Evolutionary conservation across 2,113 vertebrate species (phyloP).

Genomic region (Microcebus ravelobensis): DNA sequence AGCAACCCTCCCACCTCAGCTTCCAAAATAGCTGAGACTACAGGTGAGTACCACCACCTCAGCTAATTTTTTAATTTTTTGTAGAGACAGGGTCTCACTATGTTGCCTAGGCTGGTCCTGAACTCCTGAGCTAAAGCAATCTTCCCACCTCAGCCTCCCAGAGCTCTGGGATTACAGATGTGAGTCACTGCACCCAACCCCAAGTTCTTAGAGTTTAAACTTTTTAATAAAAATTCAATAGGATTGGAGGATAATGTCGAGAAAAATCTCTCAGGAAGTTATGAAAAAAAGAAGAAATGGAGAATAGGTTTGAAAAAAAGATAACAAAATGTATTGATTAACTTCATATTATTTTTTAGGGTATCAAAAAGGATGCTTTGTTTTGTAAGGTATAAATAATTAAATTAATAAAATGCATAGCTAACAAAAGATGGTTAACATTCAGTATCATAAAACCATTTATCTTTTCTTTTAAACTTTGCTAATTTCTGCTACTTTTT

Average conservation of each 20-base stretch:
- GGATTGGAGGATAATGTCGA: neutral
- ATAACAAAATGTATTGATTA: neutral
- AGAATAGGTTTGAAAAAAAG: neutral
- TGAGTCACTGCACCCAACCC: too few relatives aligned
- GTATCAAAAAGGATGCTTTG: too few relatives aligned
- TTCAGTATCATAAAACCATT: constrained; percentile 58
- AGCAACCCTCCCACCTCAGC: too few relatives aligned
- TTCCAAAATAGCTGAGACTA: too few relatives aligned
- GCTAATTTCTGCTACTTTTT: constrained; percentile 70
- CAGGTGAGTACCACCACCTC: too few relatives aligned
- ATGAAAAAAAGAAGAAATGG: neutral
- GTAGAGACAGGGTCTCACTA: too few relatives aligned
- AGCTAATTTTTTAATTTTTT: too few relatives aligned
- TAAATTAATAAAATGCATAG: constrained; percentile 69
- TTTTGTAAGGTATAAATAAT: constrained; percentile 83
- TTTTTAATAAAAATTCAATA: neutral
- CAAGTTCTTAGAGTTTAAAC: neutral
- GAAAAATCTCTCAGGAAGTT: neutral
- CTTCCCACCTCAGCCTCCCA: too few relatives aligned
- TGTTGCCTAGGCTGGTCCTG: too few relatives aligned
- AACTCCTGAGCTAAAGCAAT: too few relatives aligned
- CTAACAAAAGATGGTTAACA: constrained; percentile 68
- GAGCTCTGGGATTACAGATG: too few relatives aligned
- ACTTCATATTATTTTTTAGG: too few relatives aligned
- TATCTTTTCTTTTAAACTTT: constrained; percentile 52